These are phyloP conservation scores for Campylomormyrus tamandua DNA, from an alignment of 2,113 vertebrate genomes.

Conservation along the genomic window DNA sequence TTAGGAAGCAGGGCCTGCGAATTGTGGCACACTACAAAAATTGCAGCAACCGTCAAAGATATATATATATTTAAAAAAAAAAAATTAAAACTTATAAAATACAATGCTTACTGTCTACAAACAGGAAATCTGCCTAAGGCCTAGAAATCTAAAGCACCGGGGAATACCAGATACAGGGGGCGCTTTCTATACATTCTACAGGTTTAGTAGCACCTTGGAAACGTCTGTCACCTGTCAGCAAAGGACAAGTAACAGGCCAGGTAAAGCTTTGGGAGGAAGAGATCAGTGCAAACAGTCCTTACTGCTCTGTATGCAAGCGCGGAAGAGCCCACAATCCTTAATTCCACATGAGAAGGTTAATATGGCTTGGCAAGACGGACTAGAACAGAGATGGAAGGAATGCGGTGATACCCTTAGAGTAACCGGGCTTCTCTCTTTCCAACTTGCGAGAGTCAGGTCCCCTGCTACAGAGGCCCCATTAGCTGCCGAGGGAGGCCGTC, in stretches of 20 bases:
- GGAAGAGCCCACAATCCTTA: constrained; percentile 53
- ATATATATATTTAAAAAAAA: constrained; percentile 32
- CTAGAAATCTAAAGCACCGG: constrained; percentile 67
- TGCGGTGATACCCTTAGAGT: constrained; percentile 30
- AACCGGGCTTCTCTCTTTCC: constrained; percentile 13
- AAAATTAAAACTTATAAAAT: constrained; percentile 46
- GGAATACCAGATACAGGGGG: constrained; percentile 53
- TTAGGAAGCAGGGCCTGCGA: constrained; percentile 50
- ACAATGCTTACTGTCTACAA: constrained; percentile 62
- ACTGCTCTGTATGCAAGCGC: constrained; percentile 11
- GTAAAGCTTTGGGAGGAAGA: constrained; percentile 66
- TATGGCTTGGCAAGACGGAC: constrained; percentile 62
- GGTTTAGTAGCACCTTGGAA: constrained; percentile 78
- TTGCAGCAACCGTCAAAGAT: constrained; percentile 40
- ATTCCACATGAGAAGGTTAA: constrained; percentile 63
- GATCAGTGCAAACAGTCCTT: constrained; percentile 61
- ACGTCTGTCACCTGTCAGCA: constrained; percentile 63
- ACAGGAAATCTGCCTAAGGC: constrained; percentile 57
- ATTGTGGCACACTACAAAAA: constrained; percentile 66
- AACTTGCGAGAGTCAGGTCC: constrained; percentile 31
- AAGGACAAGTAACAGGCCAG: constrained; percentile 54
- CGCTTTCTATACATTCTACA: constrained; percentile 60
- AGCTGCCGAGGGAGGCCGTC: constrained; percentile 60
- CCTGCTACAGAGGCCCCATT: constrained; percentile 51
- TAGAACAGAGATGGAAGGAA: constrained; percentile 53